Base-by-base conservation (phyloP, 2,888 invertebrate species). In the Polydrusus pterygomalis region DNA sequence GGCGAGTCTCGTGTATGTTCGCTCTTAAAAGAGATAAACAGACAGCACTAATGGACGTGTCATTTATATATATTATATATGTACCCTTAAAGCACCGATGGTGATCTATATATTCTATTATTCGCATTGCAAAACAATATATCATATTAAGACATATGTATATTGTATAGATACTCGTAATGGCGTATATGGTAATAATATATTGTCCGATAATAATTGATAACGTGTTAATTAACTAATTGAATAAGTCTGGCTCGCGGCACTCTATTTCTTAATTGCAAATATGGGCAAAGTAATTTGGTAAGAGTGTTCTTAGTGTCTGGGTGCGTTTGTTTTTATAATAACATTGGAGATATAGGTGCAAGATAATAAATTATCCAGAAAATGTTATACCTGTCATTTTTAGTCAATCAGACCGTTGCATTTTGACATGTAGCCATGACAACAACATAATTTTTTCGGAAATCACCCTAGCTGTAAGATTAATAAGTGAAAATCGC, bases 31-130 rank as follows among this genome's bases (percentile, higher is more conserved):
- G 68, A 49, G 69, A 69, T 56, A 60, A 70, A 72, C 58, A 60
- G 70, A 56, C 58, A 75, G 79, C 78, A 77, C 81, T 83, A 83
- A 83, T 83, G 81, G 82, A 83, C 77, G 80, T 82, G 82, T 82
- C 82, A 80, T 80, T 81, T 80, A 80, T 81, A 80, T 81, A n/a
- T n/a, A n/a, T n/a, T n/a, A n/a, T n/a, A n/a, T n/a, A n/a, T n/a
- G n/a, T n/a, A 80, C 75, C 79, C 72, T 75, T 47, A 65, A 49
- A 78, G 75, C 78, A 77, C 77, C 76, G 73, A 79, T 81, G 81
- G 81, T 79, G 81, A 81, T 83, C 79, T 78, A 79, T 78, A 81
- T 82, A 78, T 70, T 70, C 70, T 74, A 64, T 43, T 74, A 70
- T 45, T 34, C 45, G 70, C 68, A 79, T 80, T 79, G 78, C 79